Percentiles rank a stretch among this genome's conserved stretches.
Evolutionary conservation across 2,888 invertebrate species (phyloP).

Genomic region (Xestia sexstrigata): DNA sequence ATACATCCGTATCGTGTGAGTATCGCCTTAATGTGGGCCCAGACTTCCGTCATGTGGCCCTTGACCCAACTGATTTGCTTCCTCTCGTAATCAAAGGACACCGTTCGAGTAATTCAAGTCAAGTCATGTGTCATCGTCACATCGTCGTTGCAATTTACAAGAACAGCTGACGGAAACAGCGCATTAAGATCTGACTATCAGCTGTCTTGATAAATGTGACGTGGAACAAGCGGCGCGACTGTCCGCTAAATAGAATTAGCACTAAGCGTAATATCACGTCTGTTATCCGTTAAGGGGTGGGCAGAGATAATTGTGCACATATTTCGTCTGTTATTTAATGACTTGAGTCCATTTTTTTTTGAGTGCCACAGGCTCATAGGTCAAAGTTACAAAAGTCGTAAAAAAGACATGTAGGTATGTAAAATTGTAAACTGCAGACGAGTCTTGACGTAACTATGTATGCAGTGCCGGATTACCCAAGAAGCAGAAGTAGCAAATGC

Average conservation of each 20-base stretch:
- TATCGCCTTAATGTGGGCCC: not conserved
- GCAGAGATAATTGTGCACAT: not conserved
- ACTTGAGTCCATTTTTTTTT: too few relatives aligned
- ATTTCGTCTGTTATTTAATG: not conserved
- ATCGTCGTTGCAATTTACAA: conserved; percentile 32
- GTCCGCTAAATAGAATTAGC: conserved; percentile 15
- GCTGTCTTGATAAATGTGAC: conserved; percentile 17
- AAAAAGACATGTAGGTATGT: not conserved
- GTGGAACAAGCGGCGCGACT: not conserved
- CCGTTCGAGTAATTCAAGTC: conserved; percentile 1
- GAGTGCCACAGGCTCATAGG: too few relatives aligned
- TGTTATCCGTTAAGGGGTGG: not conserved
- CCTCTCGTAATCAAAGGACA: conserved; percentile 16
- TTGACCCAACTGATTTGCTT: not conserved
- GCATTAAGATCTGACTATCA: conserved; percentile 11
- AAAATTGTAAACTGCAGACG: too few relatives aligned
- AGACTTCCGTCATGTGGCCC: not conserved
- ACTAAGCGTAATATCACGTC: not conserved
- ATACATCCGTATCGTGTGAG: not conserved
- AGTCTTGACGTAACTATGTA: too few relatives aligned
- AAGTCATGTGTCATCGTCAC: conserved; percentile 3
- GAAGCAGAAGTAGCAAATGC: too few relatives aligned
- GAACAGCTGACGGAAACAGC: conserved; percentile 48
- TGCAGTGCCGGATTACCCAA: too few relatives aligned
- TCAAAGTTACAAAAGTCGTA: not conserved